Evolutionary conservation across 2,888 invertebrate genomes (phyloP).

Genomic region (Polydrusus tereticollis): DNA sequence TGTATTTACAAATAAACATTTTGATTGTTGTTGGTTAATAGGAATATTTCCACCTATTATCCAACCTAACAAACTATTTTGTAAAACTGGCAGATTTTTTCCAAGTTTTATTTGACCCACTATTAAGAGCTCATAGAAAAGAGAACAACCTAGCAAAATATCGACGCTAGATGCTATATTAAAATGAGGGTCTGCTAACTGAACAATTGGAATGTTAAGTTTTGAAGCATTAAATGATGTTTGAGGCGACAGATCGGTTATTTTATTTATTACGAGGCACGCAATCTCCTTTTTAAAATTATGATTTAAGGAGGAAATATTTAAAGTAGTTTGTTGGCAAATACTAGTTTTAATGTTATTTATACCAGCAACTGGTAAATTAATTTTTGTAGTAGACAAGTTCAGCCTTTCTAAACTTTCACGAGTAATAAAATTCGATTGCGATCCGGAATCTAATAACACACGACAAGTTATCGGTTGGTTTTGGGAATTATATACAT

Average conservation of each 20-base stretch:
- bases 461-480: too few relatives aligned
- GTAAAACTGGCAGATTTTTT: conserved; percentile 24
- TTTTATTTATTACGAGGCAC: conserved; percentile 1
- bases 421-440: conserved; percentile 19
- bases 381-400: conserved; percentile 11
- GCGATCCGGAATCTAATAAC: too few relatives aligned
- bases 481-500: too few relatives aligned
- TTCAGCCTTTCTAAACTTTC: conserved; percentile 21
- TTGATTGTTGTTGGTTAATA: neutral
- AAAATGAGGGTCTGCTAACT: conserved; percentile 32
- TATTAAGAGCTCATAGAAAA: conserved; percentile 27
- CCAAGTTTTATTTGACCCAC: conserved; percentile 19
- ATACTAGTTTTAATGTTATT: conserved; percentile 41
- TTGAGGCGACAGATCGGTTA: conserved; percentile 3
- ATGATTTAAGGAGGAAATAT: conserved; percentile 3
- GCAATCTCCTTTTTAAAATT: conserved; percentile 2
- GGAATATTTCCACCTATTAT: conserved; percentile 17
- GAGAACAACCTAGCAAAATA: conserved; percentile 28
- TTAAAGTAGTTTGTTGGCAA: neutral
- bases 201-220: conserved; percentile 33
- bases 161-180: conserved; percentile 31
- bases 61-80: conserved; percentile 18
- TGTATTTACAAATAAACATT: conserved; percentile 1
- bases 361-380: conserved; percentile 37
- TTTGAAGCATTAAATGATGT: conserved; percentile 23